phyloP scores from a whole-genome alignment of 2,113 vertebrate species.

The Gavia stellata region DNA sequence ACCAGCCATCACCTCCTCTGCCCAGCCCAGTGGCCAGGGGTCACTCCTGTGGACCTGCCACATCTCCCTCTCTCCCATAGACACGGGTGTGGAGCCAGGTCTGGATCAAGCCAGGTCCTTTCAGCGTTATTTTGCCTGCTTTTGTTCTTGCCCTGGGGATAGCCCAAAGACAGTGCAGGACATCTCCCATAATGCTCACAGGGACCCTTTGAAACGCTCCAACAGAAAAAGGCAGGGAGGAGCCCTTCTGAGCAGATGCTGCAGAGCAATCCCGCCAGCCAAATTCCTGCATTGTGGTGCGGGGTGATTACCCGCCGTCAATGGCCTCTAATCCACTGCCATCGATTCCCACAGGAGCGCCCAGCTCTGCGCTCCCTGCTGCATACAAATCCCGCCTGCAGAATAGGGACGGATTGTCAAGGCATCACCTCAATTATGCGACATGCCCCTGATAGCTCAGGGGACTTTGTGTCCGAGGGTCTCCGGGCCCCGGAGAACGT shows the following conservation, averaged over 20 bases:
- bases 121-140: not conserved
- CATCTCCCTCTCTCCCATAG: not conserved
- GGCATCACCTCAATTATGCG: constrained; percentile 24
- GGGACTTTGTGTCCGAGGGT: not conserved
- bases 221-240: not conserved
- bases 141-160: not conserved
- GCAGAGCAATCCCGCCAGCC: not conserved
- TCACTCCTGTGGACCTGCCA: rapidly evolving
- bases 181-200: rapidly evolving
- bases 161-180: not conserved
- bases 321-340: constrained; percentile 12
- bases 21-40: not conserved
- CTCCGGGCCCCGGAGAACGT: rapidly evolving
- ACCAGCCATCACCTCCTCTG: not conserved
- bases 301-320: not conserved
- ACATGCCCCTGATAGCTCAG: not conserved
- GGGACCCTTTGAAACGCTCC: not conserved
- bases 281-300: not conserved
- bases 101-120: not conserved
- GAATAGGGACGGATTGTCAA: not conserved
- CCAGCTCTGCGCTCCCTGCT: not conserved
- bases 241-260: not conserved
- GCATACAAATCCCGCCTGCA: not conserved
- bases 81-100: not conserved
- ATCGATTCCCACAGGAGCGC: not conserved